phyloP scores from a whole-genome alignment of 2,113 vertebrate genomes.

The Pitta sordida region DNA sequence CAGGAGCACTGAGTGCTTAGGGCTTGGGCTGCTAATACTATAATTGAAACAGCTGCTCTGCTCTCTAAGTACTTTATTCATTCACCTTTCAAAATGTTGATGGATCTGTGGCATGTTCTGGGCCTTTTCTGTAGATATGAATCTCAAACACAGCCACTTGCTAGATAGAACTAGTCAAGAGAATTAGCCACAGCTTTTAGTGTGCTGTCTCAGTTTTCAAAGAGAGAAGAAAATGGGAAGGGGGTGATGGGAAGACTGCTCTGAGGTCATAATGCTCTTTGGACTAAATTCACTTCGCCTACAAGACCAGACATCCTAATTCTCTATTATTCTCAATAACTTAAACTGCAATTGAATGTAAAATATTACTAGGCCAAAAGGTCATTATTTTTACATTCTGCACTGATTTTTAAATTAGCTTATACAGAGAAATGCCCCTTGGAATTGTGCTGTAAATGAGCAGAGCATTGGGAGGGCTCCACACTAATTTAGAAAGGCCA shows the following conservation, averaged over 20 bases:
- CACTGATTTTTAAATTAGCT: not conserved
- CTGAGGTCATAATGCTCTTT: not conserved
- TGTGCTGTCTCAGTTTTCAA: not conserved
- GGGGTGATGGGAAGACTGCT: not conserved
- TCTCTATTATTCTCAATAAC: not conserved
- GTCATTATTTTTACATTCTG: not conserved
- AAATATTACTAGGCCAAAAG: not conserved
- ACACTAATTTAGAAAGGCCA: not conserved
- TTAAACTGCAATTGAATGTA: not conserved
- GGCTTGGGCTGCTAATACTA: not conserved
- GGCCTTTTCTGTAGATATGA: not conserved
- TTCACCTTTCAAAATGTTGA: slow-evolving; percentile 37
- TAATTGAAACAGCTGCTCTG: slow-evolving; percentile 31
- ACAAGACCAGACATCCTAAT: not conserved
- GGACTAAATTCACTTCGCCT: not conserved
- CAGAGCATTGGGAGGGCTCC: not conserved
- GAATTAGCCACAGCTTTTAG: not conserved
- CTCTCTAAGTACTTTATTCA: slow-evolving; percentile 12
- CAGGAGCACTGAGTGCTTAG: not conserved
- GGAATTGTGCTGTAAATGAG: not conserved
- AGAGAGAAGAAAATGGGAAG: not conserved
- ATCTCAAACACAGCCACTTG: slow-evolving; percentile 11
- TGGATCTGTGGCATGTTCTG: not conserved
- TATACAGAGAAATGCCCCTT: not conserved
- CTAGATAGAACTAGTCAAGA: not conserved